These are phyloP conservation scores for Zaprionus inermis DNA, from an alignment of 1,140 invertebrate species.

Conservation along the genomic window DNA sequence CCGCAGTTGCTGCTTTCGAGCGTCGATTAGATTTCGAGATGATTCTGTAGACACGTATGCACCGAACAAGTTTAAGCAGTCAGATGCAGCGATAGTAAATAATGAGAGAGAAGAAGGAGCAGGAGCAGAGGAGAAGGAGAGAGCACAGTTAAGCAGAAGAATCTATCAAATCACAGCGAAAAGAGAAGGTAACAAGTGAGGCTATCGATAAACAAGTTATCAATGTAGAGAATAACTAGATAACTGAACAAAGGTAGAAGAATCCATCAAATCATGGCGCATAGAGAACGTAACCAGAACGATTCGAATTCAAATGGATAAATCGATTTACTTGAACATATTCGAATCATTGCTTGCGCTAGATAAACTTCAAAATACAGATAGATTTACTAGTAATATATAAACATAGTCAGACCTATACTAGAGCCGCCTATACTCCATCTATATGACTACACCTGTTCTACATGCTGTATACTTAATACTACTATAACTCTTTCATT, in stretches of 20 bases:
- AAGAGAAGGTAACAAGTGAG: not conserved
- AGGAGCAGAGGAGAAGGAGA: not conserved
- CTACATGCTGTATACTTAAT: conserved; percentile 50
- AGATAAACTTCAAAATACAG: no score
- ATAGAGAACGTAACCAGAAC: not conserved
- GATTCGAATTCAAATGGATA: no score
- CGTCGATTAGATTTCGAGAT: conserved; percentile 21
- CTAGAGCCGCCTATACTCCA: conserved; percentile 3
- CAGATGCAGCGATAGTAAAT: not conserved
- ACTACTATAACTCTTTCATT: conserved; percentile 29
- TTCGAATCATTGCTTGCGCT: no score
- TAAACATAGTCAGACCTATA: not conserved
- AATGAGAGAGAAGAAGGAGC: not conserved
- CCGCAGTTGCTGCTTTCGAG: not conserved
- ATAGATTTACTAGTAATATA: no score
- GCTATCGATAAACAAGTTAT: not conserved
- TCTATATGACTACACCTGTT: conserved; percentile 1
- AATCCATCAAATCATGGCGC: no score
- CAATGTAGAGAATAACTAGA: no score
- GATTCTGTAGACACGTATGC: not conserved
- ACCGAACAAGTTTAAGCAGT: not conserved
- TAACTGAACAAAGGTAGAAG: no score
- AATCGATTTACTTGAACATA: no score
- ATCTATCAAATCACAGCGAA: not conserved
- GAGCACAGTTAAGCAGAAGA: not conserved